Evolutionary conservation across 1,140 invertebrate species (phyloP).

Genomic region (Piezodorus guildinii): DNA sequence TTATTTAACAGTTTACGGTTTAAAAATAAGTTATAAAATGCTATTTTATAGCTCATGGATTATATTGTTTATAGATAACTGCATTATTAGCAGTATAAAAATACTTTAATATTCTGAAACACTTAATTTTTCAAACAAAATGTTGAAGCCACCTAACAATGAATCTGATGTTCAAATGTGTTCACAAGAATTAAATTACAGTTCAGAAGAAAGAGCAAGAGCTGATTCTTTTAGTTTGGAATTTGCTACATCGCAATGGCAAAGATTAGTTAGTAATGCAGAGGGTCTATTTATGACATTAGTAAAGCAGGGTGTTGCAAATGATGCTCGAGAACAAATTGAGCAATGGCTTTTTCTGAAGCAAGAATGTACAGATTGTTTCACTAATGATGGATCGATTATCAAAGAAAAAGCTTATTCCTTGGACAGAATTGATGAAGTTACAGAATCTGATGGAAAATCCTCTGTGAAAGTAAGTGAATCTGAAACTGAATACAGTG

Average conservation of each 20-base stretch:
- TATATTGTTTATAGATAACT: too few species aligned
- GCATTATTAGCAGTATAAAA: too few species aligned
- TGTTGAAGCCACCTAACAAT: neutral
- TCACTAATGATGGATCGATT: constrained; percentile 40
- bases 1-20: too few species aligned
- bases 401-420: constrained; percentile 43
- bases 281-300: constrained; percentile 67
- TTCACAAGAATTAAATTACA: constrained; percentile 11
- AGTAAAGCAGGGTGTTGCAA: constrained; percentile 45
- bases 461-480: constrained; percentile 35
- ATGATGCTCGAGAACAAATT: constrained; percentile 61
- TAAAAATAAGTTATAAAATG: too few species aligned
- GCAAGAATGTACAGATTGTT: constrained; percentile 72
- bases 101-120: too few species aligned
- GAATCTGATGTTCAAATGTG: neutral
- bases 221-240: constrained; percentile 52
- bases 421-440: constrained; percentile 49
- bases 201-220: constrained; percentile 10
- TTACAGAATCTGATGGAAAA: constrained; percentile 40
- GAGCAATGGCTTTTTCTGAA: constrained; percentile 73
- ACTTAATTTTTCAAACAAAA: neutral
- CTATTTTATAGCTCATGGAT: too few species aligned
- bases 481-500: constrained; percentile 30
- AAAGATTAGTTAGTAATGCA: constrained; percentile 68
- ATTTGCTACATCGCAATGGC: constrained; percentile 69